Conservation (phyloP, 64 coral and sea anemone species). For the Exaiptasia diaphana region DNA sequence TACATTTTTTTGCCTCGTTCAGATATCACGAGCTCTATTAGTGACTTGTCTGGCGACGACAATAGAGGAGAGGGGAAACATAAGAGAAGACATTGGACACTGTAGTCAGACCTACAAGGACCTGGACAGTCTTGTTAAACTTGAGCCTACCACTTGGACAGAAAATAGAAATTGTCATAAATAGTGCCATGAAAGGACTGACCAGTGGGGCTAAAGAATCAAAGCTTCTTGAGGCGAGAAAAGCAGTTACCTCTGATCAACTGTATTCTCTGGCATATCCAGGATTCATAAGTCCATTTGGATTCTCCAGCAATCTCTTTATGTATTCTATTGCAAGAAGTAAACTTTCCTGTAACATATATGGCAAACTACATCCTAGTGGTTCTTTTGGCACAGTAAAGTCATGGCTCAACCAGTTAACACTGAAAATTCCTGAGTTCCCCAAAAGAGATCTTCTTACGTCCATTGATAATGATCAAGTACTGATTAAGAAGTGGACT, state of each 20-base stretch:
- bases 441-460: background rate
- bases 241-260: background rate
- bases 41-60: background rate
- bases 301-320: background rate
- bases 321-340: slow-evolving; percentile 24
- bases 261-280: background rate
- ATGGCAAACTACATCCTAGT: slow-evolving; percentile 3
- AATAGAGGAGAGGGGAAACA: background rate
- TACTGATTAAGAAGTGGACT: slow-evolving; percentile 23
- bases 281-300: background rate
- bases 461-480: slow-evolving; percentile 17
- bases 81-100: background rate
- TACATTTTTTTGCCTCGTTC: background rate
- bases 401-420: background rate
- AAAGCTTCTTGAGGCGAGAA: background rate
- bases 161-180: background rate
- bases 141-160: background rate
- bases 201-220: background rate
- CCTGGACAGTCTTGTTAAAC: background rate
- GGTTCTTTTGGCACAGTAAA: background rate
- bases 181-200: background rate
- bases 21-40: background rate
- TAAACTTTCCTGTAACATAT: background rate
- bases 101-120: slow-evolving; percentile 35
- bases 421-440: background rate